Evolutionary conservation across 2,113 vertebrate species (phyloP), one percentile per base, ranked within the genome.

Genomic region (Reinhardtius hippoglossoides): DNA sequence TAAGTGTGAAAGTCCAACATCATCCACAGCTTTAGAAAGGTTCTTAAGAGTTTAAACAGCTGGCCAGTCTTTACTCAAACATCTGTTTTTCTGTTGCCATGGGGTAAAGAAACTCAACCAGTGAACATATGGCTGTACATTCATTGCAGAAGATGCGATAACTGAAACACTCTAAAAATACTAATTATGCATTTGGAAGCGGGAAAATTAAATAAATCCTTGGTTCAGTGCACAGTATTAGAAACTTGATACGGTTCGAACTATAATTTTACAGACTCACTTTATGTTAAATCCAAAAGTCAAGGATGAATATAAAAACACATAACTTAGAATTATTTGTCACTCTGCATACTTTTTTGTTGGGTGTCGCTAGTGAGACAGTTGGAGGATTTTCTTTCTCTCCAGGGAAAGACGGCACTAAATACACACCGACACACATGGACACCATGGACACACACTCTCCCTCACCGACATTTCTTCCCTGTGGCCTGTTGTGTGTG

Each of bases 401-500:
- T 42, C 46, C 35, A 54, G 10, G 57, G 10, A 67, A 13, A 37
- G 7, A 58, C 2, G 16, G 6, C 13, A 62, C 35, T 18, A 44
- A 59, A 65, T 24, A 71, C 44, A 57, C 52, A 37, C 13, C 0
- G 9, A 37, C 60, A 54, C 63, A 60, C 27, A 60, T 12, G 21
- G 24, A 60, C 59, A n/a, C 40, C 27, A 60, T 12, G 21, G 24
- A 60, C 59, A n/a, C 40, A 35, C 31, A 31, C 58, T 5, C 31
- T 9, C 55, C 3, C 48, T 9, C 18, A 20, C 46, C 15, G 26
- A 66, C 54, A 48, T 69, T 67, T 85, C 73, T 81, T 80, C 58
- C 74, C 66, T 67, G 66, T 76, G 74, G 82, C 82, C 84, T 67
- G 72, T 85, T 83, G 77, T 90, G 81, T 81, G 82, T 82, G 87